These are phyloP conservation scores for Siphamia tubifer DNA, from an alignment of 2,113 vertebrate species.

Conservation along the genomic window DNA sequence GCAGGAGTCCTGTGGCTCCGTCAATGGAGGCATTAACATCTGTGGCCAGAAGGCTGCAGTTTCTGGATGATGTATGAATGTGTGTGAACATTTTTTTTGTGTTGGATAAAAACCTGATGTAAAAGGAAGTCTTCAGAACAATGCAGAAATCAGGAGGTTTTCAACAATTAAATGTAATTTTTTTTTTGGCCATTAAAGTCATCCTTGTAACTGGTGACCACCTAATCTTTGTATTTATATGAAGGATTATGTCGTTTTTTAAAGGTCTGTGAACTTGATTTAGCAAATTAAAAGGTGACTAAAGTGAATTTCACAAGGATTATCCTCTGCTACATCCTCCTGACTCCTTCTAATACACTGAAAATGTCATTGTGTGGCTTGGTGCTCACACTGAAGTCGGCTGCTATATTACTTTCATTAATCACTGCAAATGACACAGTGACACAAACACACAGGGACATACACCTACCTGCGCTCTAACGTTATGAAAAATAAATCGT, in stretches of 20 bases:
- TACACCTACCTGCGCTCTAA: not conserved
- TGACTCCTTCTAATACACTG: not conserved
- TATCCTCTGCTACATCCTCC: not conserved
- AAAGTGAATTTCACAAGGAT: slow-evolving; percentile 16
- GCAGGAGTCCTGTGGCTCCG: slow-evolving; percentile 73
- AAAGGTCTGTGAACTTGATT: slow-evolving; percentile 26
- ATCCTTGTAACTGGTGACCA: not conserved
- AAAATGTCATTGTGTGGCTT: slow-evolving; percentile 22
- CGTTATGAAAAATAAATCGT: not conserved
- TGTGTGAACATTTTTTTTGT: slow-evolving; percentile 28
- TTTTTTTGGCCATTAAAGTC: not conserved
- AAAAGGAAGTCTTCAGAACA: slow-evolving; percentile 2
- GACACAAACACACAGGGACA: not conserved
- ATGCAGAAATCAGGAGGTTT: slow-evolving; percentile 22
- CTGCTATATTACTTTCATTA: slow-evolving; percentile 24
- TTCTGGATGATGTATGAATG: slow-evolving; percentile 2
- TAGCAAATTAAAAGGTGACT: slow-evolving; percentile 28
- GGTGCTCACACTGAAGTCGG: not conserved
- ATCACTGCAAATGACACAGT: slow-evolving; percentile 21
- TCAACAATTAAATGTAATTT: slow-evolving; percentile 5
- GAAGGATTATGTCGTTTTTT: not conserved
- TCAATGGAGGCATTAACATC: slow-evolving; percentile 81
- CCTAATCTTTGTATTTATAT: not conserved
- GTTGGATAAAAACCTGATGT: slow-evolving; percentile 39
- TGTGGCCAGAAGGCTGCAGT: slow-evolving; percentile 61